Evolutionary conservation across 2,797 vertebrate genomes (phyloP).

Genomic region (Eulemur coronatus): DNA sequence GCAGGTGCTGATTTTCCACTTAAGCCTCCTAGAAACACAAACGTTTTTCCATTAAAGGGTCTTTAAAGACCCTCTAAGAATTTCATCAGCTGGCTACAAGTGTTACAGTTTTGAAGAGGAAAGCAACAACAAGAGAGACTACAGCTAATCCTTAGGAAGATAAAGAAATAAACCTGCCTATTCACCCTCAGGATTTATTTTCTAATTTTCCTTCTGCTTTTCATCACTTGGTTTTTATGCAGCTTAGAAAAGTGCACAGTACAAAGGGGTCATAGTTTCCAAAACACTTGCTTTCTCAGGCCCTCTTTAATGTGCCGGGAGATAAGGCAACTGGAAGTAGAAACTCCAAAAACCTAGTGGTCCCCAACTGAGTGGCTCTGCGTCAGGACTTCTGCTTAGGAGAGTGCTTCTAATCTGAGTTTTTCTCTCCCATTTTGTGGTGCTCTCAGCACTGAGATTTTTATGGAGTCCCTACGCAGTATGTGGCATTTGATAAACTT

Average conservation of each 20-base stretch:
- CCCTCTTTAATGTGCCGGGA: slow-evolving; percentile 21
- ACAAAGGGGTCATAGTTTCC: slow-evolving; percentile 11
- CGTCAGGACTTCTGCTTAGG: neutral
- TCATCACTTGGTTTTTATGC: slow-evolving; percentile 12
- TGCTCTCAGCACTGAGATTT: neutral
- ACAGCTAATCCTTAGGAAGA: neutral
- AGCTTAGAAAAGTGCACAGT: neutral
- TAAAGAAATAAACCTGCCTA: slow-evolving; percentile 15
- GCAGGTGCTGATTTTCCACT: neutral
- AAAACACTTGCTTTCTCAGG: neutral
- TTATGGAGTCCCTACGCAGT: neutral
- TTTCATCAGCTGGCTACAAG: neutral
- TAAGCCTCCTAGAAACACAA: neutral
- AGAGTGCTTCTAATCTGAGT: neutral
- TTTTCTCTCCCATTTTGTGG: neutral
- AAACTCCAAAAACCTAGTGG: neutral
- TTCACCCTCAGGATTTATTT: slow-evolving; percentile 16
- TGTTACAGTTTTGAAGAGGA: slow-evolving; percentile 32
- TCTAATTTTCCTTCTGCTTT: slow-evolving; percentile 53
- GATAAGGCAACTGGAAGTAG: neutral
- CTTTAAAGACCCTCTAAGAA: neutral
- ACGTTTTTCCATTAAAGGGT: neutral
- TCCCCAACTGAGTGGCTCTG: neutral
- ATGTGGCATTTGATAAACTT: neutral
- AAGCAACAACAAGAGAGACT: slow-evolving; percentile 1